Percentiles rank a stretch among this genome's conserved stretches.
Evolutionary conservation across 2,888 invertebrate species (phyloP).

Genomic region (Gari tellinella): DNA sequence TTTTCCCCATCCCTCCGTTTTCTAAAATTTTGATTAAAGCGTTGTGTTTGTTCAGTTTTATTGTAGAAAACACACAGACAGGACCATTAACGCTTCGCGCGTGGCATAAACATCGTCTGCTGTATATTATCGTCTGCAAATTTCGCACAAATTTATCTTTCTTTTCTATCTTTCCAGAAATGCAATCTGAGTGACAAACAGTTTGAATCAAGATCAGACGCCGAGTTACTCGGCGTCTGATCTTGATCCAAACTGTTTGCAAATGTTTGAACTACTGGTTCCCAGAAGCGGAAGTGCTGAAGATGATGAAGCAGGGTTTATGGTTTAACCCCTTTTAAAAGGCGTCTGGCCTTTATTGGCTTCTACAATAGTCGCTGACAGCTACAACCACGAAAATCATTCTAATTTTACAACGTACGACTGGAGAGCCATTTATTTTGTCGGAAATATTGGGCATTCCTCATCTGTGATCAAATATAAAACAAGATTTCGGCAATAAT

Average conservation of each 20-base stretch:
- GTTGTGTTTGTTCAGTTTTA: slow-evolving; percentile 50
- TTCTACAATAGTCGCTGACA: slow-evolving; percentile 43
- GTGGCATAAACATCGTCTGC: too few species aligned
- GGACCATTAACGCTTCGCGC: slow-evolving; percentile 53
- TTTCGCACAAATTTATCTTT: too few species aligned
- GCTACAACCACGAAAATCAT: slow-evolving; percentile 33
- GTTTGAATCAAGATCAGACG: too few species aligned
- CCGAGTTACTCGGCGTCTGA: too few species aligned
- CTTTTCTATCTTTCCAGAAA: too few species aligned
- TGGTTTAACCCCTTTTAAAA: too few species aligned
- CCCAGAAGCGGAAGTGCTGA: too few species aligned
- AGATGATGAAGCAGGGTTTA: too few species aligned
- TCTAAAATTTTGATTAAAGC: slow-evolving; percentile 38
- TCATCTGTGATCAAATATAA: slow-evolving; percentile 53
- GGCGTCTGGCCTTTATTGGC: slow-evolving; percentile 34
- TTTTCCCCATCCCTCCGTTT: slow-evolving; percentile 30
- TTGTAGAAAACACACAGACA: slow-evolving; percentile 58
- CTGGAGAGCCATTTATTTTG: slow-evolving; percentile 38
- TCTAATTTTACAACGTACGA: slow-evolving; percentile 37
- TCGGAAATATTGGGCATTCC: slow-evolving; percentile 38
- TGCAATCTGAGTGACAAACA: too few species aligned
- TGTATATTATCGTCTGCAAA: too few species aligned
- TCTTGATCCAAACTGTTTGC: too few species aligned
- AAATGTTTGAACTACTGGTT: too few species aligned
- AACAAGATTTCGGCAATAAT: slow-evolving; percentile 55